Evolutionary conservation across 2,888 invertebrate species (phyloP).

Genomic region (Galerucella pusilla): DNA sequence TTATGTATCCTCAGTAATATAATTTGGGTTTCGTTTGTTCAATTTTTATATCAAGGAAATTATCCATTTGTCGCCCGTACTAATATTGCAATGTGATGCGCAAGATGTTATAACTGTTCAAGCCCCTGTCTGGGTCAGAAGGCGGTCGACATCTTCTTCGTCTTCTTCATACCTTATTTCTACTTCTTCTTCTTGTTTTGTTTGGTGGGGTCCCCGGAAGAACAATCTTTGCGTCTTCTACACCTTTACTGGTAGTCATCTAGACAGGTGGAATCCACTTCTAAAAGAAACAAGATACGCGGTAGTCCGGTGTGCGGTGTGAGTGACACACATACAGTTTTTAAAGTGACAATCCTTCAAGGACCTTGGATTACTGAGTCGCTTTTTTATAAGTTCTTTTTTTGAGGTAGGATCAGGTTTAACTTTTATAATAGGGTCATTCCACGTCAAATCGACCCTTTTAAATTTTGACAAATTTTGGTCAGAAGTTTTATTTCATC

Average conservation of each 20-base stretch:
- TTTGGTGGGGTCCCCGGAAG: constrained; percentile 54
- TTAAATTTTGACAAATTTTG: too few relatives aligned
- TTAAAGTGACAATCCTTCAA: constrained; percentile 21
- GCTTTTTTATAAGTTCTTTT: neutral
- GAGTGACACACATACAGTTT: constrained; percentile 24
- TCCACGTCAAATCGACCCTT: too few relatives aligned
- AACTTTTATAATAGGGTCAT: neutral
- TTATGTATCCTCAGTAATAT: too few relatives aligned
- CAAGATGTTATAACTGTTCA: constrained; percentile 68
- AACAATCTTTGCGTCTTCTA: constrained; percentile 50
- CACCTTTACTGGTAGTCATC: constrained; percentile 45
- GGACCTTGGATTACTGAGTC: constrained; percentile 24
- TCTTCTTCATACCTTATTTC: constrained; percentile 28
- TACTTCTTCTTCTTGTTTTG: constrained; percentile 42
- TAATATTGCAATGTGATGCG: constrained; percentile 50
- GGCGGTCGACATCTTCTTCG: constrained; percentile 62
- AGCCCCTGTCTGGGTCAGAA: constrained; percentile 69
- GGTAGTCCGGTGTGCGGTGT: constrained; percentile 54
- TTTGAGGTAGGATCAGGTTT: constrained; percentile 8
- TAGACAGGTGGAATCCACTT: constrained; percentile 67
- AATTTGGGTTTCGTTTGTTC: neutral
- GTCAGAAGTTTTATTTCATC: too few relatives aligned
- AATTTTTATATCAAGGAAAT: neutral
- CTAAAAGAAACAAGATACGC: constrained; percentile 56
- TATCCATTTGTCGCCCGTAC: neutral